phyloP scores from a whole-genome alignment of 2,888 invertebrate genomes.

The Tethea ocularis region DNA sequence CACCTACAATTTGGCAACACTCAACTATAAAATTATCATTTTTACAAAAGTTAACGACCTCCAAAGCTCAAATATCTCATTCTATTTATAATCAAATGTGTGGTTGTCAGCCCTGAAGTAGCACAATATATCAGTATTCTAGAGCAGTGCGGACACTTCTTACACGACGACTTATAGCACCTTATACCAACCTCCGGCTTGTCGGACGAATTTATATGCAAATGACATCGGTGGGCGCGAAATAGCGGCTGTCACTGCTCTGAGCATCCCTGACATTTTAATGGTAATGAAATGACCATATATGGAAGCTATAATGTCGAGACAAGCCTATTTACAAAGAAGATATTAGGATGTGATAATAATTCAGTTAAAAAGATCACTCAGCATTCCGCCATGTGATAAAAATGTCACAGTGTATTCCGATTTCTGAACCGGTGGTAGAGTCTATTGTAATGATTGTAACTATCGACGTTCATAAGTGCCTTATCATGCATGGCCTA shows the following conservation, averaged over 20 bases:
- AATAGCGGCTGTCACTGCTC: slow-evolving; percentile 18
- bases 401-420: too few species aligned
- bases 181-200: background rate
- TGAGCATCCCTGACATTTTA: slow-evolving; percentile 12
- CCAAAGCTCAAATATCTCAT: background rate
- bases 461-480: too few species aligned
- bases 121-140: slow-evolving; percentile 17
- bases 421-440: too few species aligned
- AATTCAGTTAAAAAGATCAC: too few species aligned
- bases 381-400: too few species aligned
- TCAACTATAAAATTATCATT: background rate
- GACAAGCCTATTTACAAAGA: background rate
- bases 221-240: slow-evolving; percentile 33
- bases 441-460: too few species aligned
- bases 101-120: slow-evolving; percentile 13
- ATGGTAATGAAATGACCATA: slow-evolving; percentile 10
- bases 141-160: slow-evolving; percentile 20
- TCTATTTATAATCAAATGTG: background rate
- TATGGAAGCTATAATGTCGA: background rate
- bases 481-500: too few species aligned
- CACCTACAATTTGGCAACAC: background rate
- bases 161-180: slow-evolving; percentile 14
- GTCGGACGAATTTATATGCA: slow-evolving; percentile 43
- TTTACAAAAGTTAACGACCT: background rate
- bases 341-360: background rate